A percentile compares a stretch with the other conserved stretches of the same genome.
These are phyloP conservation scores for Rotaria sp. DNA, from an alignment of 2,888 invertebrate genomes.

Conservation along the genomic window DNA sequence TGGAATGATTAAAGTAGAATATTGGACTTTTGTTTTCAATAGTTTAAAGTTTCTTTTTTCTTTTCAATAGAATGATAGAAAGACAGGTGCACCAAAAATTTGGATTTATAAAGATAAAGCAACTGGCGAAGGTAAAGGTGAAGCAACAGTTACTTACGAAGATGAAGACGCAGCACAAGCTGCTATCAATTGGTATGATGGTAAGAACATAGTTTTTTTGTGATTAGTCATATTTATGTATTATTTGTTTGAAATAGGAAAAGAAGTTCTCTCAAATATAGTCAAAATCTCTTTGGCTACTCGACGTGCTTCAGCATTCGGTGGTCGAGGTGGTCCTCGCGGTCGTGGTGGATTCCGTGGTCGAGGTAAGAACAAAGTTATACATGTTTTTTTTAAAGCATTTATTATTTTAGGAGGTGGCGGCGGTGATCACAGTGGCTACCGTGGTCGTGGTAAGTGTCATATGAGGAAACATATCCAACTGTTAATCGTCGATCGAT, in stretches of 20 bases:
- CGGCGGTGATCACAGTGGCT: conserved; percentile 31
- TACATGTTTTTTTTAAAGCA: not conserved
- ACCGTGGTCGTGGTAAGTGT: not conserved
- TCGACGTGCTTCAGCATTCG: conserved; percentile 12
- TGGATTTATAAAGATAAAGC: conserved; percentile 97
- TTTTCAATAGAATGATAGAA: conserved; percentile 72
- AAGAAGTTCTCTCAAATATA: conserved; percentile 32
- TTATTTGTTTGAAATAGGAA: not conserved
- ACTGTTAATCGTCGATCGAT: too few relatives aligned
- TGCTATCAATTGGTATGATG: conserved; percentile 88
- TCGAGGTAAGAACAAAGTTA: not conserved
- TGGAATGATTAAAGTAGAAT: conserved; percentile 80
- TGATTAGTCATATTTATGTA: not conserved
- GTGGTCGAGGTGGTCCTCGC: not conserved
- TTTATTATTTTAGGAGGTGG: not conserved
- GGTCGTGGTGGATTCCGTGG: conserved; percentile 30
- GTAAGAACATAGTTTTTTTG: not conserved
- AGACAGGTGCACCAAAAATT: conserved; percentile 84
- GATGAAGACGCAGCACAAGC: conserved; percentile 87
- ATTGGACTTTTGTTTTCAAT: not conserved
- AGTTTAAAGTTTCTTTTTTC: conserved; percentile 39
- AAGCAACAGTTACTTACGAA: conserved; percentile 94
- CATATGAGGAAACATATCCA: too few relatives aligned
- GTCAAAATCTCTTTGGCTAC: conserved; percentile 38
- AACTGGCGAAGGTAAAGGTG: conserved; percentile 85